Conservation (phyloP, 2,888 invertebrate species). For the Eupithecia insigniata region DNA sequence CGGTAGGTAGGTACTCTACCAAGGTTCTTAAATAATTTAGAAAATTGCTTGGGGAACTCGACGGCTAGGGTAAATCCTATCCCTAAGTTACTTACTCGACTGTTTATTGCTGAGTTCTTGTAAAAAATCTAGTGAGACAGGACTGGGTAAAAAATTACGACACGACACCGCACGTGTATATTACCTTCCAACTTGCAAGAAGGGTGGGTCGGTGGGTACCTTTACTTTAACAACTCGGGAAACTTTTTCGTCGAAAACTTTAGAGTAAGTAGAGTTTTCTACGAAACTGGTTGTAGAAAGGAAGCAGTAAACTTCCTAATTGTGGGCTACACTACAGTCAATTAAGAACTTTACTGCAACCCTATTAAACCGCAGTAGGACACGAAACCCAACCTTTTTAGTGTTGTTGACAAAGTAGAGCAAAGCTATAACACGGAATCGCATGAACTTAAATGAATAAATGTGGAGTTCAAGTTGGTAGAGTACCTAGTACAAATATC, state of each 20-base stretch:
- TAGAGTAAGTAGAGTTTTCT: background rate
- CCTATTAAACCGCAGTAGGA: conserved; percentile 17
- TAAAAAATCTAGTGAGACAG: background rate
- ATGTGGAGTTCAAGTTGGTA: background rate
- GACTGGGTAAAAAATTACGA: background rate
- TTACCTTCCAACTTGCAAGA: conserved; percentile 4
- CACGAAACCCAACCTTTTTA: conserved; percentile 18
- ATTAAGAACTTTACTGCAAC: conserved; percentile 33
- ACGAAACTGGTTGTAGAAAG: conserved; percentile 15
- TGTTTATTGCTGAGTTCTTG: background rate
- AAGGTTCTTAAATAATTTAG: background rate
- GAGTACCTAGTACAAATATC: background rate
- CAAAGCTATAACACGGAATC: conserved; percentile 15
- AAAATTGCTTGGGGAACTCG: background rate
- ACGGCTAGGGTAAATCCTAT: background rate
- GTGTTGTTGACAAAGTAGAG: conserved; percentile 26
- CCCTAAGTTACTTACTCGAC: background rate
- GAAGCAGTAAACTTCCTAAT: conserved; percentile 21
- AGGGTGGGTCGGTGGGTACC: background rate
- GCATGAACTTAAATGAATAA: conserved; percentile 6
- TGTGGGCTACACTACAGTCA: conserved; percentile 19
- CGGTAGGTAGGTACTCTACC: background rate
- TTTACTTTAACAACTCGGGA: conserved; percentile 2
- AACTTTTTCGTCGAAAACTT: background rate
- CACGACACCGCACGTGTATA: background rate